Conservation (phyloP, 2,888 invertebrate species). For the Poecilobothrus nobilitatus region DNA sequence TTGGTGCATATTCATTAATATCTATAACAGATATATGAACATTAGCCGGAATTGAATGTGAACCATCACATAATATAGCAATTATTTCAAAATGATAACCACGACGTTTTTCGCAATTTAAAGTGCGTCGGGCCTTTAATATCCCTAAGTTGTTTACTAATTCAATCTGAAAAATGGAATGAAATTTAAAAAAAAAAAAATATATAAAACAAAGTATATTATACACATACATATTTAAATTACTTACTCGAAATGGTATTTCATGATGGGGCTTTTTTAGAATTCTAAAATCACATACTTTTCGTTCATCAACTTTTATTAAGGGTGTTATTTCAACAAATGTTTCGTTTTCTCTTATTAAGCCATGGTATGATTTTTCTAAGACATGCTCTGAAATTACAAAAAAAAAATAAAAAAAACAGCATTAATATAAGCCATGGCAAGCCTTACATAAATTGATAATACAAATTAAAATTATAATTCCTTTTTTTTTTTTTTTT, state of each 20-base stretch:
- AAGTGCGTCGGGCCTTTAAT: constrained; percentile 67
- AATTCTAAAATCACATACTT: constrained; percentile 81
- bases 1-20: constrained; percentile 92
- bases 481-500: too few species aligned
- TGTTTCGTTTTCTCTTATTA: constrained; percentile 88
- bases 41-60: constrained; percentile 78
- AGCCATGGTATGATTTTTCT: constrained; percentile 84
- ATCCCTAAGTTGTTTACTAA: constrained; percentile 70
- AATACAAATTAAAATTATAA: too few species aligned
- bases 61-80: constrained; percentile 83
- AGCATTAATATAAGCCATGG: too few species aligned
- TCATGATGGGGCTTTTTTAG: constrained; percentile 88
- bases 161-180: constrained; percentile 48
- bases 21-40: constrained; percentile 92
- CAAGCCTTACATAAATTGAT: too few species aligned
- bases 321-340: constrained; percentile 87
- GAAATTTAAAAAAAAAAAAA: too few species aligned
- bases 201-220: neutral
- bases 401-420: constrained; percentile 4
- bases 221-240: too few species aligned
- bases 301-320: constrained; percentile 72
- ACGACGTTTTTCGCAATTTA: constrained; percentile 89
- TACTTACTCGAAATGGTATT: constrained; percentile 75
- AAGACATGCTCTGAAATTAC: constrained; percentile 44
- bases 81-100: constrained; percentile 95